Evolutionary conservation across 2,113 vertebrate species (phyloP), one percentile per base, ranked within the genome.

Genomic region (Daubentonia madagascariensis): DNA sequence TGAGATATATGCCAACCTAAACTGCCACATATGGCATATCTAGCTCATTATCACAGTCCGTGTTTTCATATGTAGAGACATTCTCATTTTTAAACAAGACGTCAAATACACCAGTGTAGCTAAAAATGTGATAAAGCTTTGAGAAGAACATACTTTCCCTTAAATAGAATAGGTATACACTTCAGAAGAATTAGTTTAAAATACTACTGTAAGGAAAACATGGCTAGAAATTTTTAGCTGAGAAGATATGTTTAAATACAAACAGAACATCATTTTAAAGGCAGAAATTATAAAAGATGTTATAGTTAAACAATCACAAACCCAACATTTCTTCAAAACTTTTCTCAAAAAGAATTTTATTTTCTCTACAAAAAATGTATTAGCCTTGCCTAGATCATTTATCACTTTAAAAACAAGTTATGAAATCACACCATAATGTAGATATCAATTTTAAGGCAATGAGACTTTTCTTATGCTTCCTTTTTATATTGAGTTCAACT

Each of bases 41-140:
- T 90, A 95, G 87, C 91, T 98, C 97, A 98, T 98, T 98, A 98
- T 98, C 98, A 98, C 98, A 98, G 98, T 98, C 97, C 98, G 97
- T 98, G 98, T 98, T 99, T 98, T 98, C 97, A 97, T 97, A 97
- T 86, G 57, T 79, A 97, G 95, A 97, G 91, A 98, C 96, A 81
- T 85, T 98, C 91, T 98, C 97, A 96, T 95, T 98, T 98, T 98
- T 98, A 98, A 98, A 98, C 97, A 98, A 98, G 89, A 96, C 97
- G 89, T 97, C 94, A 98, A 98, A 97, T 94, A 96, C 8, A 98
- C 40, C 2, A 1, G 67, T 95, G 86, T 57, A 97, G 92, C 95
- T 97, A 95, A 98, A 98, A 98, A 93, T 92, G n/a, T 87, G 86
- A 96, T 88, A 93, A 92, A 86, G 23, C 30, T 91, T 93, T 89